Conservation (phyloP, 2,797 vertebrate species). For the Esox masquinongy region DNA sequence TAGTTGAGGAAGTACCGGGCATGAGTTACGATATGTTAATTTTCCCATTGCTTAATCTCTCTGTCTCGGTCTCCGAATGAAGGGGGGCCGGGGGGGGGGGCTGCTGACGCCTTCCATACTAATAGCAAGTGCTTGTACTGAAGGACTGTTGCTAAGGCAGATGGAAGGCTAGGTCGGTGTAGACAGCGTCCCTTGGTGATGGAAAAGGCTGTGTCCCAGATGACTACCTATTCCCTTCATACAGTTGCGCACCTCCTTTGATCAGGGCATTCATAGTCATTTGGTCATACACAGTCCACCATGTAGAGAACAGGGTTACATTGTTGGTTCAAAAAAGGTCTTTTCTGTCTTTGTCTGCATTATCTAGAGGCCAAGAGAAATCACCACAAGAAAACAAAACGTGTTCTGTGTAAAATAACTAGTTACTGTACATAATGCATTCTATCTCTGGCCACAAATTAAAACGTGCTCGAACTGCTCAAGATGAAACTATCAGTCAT, state of each 20-base stretch:
- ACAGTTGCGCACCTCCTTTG: background rate
- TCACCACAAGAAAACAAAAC: background rate
- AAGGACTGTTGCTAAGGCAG: constrained; percentile 2
- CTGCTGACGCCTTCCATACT: constrained; percentile 6
- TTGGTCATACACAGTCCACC: background rate
- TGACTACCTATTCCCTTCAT: background rate
- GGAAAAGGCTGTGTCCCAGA: background rate
- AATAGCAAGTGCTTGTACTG: constrained; percentile 4
- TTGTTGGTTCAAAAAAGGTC: background rate
- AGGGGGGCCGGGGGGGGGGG: background rate
- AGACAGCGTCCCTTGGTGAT: background rate
- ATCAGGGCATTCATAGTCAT: background rate
- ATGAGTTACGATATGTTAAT: constrained; percentile 20
- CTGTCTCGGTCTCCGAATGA: background rate
- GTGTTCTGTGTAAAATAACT: background rate
- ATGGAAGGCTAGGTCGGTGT: background rate
- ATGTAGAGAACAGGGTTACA: background rate
- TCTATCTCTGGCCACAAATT: background rate
- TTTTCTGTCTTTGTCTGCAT: background rate
- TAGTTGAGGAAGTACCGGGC: constrained; percentile 9
- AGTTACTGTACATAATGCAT: background rate
- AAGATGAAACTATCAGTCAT: background rate
- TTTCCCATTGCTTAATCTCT: constrained; percentile 6
- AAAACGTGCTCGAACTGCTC: background rate
- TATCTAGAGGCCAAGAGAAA: background rate